Conservation (phyloP, 2,888 invertebrate species). For the Hymenopus coronatus region DNA sequence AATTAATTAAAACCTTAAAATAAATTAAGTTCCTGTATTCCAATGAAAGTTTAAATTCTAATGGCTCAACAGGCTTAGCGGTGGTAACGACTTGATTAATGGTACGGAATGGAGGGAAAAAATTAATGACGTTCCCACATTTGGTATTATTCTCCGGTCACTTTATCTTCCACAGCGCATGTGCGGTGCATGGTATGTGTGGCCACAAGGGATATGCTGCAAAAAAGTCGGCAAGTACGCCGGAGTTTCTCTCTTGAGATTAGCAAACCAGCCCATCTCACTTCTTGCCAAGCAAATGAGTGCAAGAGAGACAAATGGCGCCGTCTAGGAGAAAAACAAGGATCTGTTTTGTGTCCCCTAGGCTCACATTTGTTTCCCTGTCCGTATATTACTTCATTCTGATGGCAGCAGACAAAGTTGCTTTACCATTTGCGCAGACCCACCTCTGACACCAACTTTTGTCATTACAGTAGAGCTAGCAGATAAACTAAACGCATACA, state of each 20-base stretch:
- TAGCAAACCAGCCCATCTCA: background rate
- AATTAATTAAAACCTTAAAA: background rate
- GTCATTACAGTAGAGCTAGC: background rate
- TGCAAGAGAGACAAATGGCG: background rate
- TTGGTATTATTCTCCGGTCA: background rate
- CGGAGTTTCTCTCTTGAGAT: background rate
- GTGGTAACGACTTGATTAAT: background rate
- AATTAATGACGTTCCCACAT: background rate
- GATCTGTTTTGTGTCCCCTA: background rate
- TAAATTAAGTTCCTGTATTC: background rate
- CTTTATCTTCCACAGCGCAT: background rate
- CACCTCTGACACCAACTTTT: background rate
- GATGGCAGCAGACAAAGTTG: background rate
- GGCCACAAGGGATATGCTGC: background rate
- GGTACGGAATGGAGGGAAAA: background rate
- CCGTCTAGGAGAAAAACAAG: background rate
- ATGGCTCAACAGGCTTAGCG: background rate
- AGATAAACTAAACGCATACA: background rate
- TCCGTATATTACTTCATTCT: background rate
- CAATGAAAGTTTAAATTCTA: background rate
- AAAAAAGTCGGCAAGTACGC: background rate
- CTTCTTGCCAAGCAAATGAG: background rate
- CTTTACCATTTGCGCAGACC: background rate
- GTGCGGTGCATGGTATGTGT: background rate
- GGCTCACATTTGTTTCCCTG: background rate